These are phyloP conservation scores for Thereva nobilitata DNA, from an alignment of 2,888 invertebrate genomes.

Conservation along the genomic window DNA sequence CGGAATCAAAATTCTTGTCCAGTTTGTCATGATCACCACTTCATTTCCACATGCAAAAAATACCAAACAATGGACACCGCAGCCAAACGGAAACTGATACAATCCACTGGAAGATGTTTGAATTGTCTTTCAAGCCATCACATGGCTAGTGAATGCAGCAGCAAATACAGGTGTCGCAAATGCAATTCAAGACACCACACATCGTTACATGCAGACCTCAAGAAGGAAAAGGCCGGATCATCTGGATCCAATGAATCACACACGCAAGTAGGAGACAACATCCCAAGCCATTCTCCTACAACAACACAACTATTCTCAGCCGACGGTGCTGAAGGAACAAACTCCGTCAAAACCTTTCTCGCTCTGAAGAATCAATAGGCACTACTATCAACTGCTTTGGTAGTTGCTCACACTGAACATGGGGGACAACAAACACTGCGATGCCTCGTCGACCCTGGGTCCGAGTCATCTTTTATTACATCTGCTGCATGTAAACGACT, in stretches of 20 bases:
- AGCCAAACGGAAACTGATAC: not conserved
- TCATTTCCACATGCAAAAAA: not conserved
- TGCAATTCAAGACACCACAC: slow-evolving; percentile 1
- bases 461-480: too few species aligned
- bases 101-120: not conserved
- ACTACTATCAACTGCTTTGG: too few species aligned
- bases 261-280: too few species aligned
- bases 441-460: too few species aligned
- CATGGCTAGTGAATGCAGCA: slow-evolving; percentile 1
- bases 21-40: not conserved
- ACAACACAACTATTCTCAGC: not conserved
- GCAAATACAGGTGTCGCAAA: not conserved
- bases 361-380: too few species aligned
- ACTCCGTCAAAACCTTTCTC: too few species aligned
- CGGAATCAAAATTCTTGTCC: not conserved
- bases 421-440: too few species aligned
- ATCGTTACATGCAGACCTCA: slow-evolving; percentile 2
- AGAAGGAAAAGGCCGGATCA: not conserved
- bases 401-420: too few species aligned
- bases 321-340: too few species aligned
- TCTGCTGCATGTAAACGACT: too few species aligned
- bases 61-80: not conserved
- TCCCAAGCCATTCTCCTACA: not conserved
- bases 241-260: too few species aligned
- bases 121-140: slow-evolving; percentile 2